phyloP scores from a whole-genome alignment of 2,888 invertebrate species.

The Polyploca ridens region DNA sequence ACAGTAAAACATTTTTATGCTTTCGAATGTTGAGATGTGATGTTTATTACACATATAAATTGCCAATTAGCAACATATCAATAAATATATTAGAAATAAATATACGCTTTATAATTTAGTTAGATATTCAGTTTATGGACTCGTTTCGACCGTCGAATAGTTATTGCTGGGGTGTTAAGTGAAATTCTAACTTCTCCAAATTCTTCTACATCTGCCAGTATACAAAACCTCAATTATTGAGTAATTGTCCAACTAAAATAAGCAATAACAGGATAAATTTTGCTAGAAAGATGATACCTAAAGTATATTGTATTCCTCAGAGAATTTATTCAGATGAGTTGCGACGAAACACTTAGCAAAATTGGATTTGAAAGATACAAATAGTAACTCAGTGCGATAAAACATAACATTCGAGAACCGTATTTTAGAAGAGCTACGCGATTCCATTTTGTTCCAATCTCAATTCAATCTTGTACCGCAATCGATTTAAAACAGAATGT shows the following conservation, averaged over 20 bases:
- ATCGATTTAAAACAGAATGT: slow-evolving; percentile 16
- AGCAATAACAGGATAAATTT: background rate
- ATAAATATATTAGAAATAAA: no score
- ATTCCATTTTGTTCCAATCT: slow-evolving; percentile 20
- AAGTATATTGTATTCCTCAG: background rate
- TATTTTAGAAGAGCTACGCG: slow-evolving; percentile 12
- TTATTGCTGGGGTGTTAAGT: no score
- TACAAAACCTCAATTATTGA: no score
- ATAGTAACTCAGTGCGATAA: slow-evolving; percentile 15
- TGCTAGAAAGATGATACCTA: background rate
- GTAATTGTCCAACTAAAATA: background rate
- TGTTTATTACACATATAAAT: no score
- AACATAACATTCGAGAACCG: slow-evolving; percentile 17
- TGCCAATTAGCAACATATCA: no score
- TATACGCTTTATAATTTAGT: no score
- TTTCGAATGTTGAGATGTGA: no score
- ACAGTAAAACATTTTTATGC: no score
- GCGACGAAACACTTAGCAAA: slow-evolving; percentile 23
- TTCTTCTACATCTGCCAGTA: no score
- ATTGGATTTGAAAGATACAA: slow-evolving; percentile 24
- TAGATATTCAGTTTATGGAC: no score
- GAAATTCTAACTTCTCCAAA: no score
- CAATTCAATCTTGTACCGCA: slow-evolving; percentile 7
- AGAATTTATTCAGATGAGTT: slow-evolving; percentile 19
- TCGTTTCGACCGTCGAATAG: no score